These are phyloP conservation scores for Pollenia angustigena DNA, from an alignment of 2,888 invertebrate species.

Conservation along the genomic window DNA sequence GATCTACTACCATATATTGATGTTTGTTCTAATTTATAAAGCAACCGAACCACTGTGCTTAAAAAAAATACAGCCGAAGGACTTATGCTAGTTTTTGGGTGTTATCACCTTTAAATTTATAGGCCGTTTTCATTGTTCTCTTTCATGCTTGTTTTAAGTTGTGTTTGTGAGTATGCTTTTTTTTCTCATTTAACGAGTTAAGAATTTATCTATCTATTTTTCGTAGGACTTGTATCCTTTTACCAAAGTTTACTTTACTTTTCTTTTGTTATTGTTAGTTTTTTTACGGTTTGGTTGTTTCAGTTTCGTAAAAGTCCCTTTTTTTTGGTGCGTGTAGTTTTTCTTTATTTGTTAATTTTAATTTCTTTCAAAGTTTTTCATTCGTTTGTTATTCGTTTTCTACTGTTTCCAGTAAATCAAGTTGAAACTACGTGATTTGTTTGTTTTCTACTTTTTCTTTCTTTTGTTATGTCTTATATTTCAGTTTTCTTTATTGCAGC, in stretches of 20 bases:
- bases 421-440: conserved; percentile 53
- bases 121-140: conserved; percentile 2
- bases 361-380: conserved; percentile 19
- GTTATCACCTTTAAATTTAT: conserved; percentile 54
- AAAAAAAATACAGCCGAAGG: neutral
- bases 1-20: too few relatives aligned
- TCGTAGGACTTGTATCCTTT: neutral
- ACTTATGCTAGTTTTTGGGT: conserved; percentile 32
- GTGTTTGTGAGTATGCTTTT: neutral
- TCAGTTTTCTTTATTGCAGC: neutral
- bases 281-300: neutral
- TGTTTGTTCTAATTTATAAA: too few relatives aligned
- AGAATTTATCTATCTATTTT: conserved; percentile 1
- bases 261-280: neutral
- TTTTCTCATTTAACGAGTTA: neutral
- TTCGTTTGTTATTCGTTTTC: conserved; percentile 8
- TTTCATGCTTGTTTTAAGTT: neutral
- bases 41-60: neutral
- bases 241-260: neutral
- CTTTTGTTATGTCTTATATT: neutral
- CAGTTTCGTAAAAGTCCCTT: neutral
- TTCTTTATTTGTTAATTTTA: conserved; percentile 19
- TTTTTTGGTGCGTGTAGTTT: conserved; percentile 27
- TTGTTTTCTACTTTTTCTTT: conserved; percentile 10
- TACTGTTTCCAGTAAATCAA: conserved; percentile 49